phyloP scores from a whole-genome alignment of 2,888 invertebrate species.

The Pheosia gnoma region DNA sequence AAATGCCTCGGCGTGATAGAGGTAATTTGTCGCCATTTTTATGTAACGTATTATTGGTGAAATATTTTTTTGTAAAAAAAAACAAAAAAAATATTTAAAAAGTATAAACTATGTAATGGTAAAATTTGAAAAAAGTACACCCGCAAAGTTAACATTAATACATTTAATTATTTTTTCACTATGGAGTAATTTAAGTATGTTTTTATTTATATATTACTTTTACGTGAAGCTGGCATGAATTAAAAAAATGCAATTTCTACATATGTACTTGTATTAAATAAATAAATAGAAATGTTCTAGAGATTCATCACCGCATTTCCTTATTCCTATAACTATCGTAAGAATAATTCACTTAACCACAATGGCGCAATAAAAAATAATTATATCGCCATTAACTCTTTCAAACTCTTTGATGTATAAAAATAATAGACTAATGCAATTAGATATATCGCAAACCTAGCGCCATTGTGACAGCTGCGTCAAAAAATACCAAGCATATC shows the following conservation, averaged over 20 bases:
- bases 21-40: slow-evolving; percentile 58
- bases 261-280: slow-evolving; percentile 10
- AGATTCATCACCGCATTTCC: neutral
- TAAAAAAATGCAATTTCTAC: no score
- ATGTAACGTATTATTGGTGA: slow-evolving; percentile 4
- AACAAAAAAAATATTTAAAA: slow-evolving; percentile 1
- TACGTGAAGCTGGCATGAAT: no score
- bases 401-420: slow-evolving; percentile 11
- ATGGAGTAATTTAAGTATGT: no score
- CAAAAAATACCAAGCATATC: slow-evolving; percentile 26
- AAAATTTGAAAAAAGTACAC: no score
- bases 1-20: slow-evolving; percentile 52
- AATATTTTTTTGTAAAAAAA: no score
- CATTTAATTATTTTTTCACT: no score
- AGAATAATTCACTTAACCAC: slow-evolving; percentile 8
- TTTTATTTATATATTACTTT: no score
- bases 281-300: neutral
- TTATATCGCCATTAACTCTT: slow-evolving; percentile 14
- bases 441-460: slow-evolving; percentile 15
- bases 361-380: slow-evolving; percentile 16
- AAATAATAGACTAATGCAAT: slow-evolving; percentile 21
- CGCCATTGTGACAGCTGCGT: slow-evolving; percentile 19
- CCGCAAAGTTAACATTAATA: no score
- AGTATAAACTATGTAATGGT: no score
- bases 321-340: neutral